These are phyloP conservation scores for Sinocyclocheilus maitianheensis DNA, from an alignment of 2,113 vertebrate species.

Conservation along the genomic window DNA sequence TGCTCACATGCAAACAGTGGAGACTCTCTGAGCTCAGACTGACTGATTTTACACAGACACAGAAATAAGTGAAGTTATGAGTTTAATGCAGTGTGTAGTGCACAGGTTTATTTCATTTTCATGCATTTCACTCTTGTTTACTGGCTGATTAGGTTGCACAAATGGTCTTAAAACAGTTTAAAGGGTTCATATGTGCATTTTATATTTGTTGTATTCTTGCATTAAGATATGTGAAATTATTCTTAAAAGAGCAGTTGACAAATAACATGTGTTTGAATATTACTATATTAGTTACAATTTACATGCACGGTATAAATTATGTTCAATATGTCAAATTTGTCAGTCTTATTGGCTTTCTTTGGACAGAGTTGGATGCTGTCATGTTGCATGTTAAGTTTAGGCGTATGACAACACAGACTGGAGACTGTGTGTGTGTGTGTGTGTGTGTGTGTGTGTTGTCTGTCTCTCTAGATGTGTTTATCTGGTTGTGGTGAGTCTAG, in stretches of 20 bases:
- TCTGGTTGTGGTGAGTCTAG: neutral
- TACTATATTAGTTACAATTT: neutral
- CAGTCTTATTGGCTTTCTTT: neutral
- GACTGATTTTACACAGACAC: neutral
- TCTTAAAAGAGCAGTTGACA: neutral
- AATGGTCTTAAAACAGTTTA: neutral
- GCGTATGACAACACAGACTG: conserved; percentile 18
- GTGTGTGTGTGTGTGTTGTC: neutral
- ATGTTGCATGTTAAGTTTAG: neutral
- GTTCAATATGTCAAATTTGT: neutral
- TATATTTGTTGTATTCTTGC: neutral
- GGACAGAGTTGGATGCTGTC: neutral
- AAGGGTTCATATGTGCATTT: neutral
- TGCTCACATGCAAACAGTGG: no score
- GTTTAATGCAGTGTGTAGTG: neutral
- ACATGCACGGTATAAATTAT: neutral
- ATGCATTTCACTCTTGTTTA: neutral
- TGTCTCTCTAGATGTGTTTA: neutral
- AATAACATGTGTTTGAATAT: neutral
- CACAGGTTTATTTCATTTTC: neutral
- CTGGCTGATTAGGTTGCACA: neutral
- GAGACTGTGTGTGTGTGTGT: neutral
- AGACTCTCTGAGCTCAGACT: neutral
- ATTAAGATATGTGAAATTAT: no score
- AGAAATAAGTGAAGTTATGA: neutral